Percentiles rank a stretch among this genome's conserved stretches.
phyloP scores from a whole-genome alignment of 2,888 invertebrate species.

The Acanthosepion lycidas region DNA sequence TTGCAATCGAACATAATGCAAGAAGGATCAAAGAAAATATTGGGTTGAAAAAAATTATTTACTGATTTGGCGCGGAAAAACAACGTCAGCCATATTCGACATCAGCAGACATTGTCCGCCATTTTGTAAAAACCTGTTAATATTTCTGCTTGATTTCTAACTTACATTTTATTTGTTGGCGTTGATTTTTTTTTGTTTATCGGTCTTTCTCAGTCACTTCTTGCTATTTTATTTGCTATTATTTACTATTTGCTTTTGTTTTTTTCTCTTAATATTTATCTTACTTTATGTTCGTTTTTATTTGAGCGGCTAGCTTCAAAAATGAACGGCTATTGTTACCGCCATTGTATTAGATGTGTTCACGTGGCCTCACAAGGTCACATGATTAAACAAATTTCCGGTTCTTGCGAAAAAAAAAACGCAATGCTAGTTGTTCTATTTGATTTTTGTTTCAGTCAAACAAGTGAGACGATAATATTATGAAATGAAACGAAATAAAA shows the following conservation, averaged over 20 bases:
- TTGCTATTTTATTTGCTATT: background rate
- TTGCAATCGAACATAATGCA: background rate
- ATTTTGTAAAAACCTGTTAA: constrained; percentile 20
- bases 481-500: background rate
- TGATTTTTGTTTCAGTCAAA: background rate
- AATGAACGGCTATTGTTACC: background rate
- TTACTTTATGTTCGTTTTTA: background rate
- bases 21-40: background rate
- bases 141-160: background rate
- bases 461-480: background rate
- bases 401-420: background rate
- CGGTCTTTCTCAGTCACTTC: background rate
- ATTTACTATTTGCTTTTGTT: background rate
- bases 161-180: background rate
- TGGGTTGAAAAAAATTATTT: background rate
- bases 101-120: background rate
- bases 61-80: background rate
- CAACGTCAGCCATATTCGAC: background rate
- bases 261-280: background rate
- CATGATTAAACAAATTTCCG: constrained; percentile 10
- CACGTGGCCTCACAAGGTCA: background rate
- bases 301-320: no score
- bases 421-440: background rate
- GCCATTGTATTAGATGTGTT: background rate
- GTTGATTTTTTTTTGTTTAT: background rate